phyloP scores from a whole-genome alignment of 2,888 invertebrate genomes.

The Apamea crenata region DNA sequence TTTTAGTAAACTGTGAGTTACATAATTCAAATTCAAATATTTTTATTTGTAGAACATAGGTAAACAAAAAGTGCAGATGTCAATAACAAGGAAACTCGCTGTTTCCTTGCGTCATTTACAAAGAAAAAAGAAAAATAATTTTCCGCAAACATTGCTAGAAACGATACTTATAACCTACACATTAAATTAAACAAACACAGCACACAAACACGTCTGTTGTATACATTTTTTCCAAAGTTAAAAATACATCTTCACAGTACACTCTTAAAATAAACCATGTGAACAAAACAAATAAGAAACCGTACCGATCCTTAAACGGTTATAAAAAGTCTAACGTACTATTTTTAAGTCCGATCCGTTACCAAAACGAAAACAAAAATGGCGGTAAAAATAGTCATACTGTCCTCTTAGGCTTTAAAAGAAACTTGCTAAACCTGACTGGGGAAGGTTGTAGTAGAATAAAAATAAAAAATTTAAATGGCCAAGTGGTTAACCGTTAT shows the following conservation, averaged over 20 bases:
- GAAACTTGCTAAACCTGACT: slow-evolving; percentile 69
- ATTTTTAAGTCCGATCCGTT: slow-evolving; percentile 68
- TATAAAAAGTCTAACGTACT: slow-evolving; percentile 52
- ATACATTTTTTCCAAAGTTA: slow-evolving; percentile 36
- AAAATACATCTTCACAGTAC: slow-evolving; percentile 44
- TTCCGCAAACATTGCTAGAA: background rate
- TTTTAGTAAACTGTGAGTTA: background rate
- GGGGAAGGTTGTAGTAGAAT: slow-evolving; percentile 72
- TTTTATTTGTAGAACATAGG: no score
- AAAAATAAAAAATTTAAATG: slow-evolving; percentile 76
- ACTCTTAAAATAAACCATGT: slow-evolving; percentile 49
- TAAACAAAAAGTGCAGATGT: no score
- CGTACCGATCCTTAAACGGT: slow-evolving; percentile 39
- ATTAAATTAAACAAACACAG: slow-evolving; percentile 17
- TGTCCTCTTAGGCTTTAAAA: slow-evolving; percentile 68
- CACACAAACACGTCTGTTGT: slow-evolving; percentile 6
- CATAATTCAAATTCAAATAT: no score
- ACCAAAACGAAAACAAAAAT: slow-evolving; percentile 64
- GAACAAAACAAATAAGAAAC: slow-evolving; percentile 55
- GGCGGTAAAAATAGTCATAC: slow-evolving; percentile 59
- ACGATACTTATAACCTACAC: background rate
- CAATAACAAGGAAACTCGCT: background rate
- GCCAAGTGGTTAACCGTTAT: slow-evolving; percentile 79
- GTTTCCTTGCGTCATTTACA: background rate
- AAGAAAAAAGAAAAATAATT: background rate